A percentile compares a stretch with the other conserved stretches of the same genome.
Conservation (phyloP, 2,113 vertebrate species). For the Lepisosteus osseus region DNA sequence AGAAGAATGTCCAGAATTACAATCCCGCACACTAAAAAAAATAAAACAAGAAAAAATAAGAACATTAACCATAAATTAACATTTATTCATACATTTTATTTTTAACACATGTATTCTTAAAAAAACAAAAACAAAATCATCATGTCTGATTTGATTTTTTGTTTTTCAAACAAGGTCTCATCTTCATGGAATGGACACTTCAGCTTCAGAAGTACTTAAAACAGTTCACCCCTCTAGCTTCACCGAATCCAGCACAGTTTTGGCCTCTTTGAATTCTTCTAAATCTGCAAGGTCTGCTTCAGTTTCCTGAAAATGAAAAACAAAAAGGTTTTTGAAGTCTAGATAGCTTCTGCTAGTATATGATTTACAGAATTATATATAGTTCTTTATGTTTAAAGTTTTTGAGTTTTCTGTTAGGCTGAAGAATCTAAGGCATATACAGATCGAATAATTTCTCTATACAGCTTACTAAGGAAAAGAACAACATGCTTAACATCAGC, state of each 20-base stretch:
- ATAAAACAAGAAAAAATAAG: background rate
- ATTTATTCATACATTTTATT: background rate
- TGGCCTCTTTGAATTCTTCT: conserved; percentile 87
- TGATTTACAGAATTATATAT: too few relatives aligned
- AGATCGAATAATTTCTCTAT: too few relatives aligned
- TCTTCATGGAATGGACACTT: conserved; percentile 70
- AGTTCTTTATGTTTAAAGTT: too few relatives aligned
- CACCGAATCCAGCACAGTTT: conserved; percentile 79
- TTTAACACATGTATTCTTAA: background rate
- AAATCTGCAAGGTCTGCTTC: conserved; percentile 84
- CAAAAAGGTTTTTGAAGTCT: background rate
- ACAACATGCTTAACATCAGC: too few relatives aligned
- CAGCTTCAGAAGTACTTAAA: conserved; percentile 50
- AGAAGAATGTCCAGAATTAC: too few relatives aligned
- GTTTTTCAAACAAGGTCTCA: conserved; percentile 49
- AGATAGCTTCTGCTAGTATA: too few relatives aligned
- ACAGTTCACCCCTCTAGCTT: conserved; percentile 81
- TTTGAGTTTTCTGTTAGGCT: too few relatives aligned
- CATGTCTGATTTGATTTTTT: conserved; percentile 24
- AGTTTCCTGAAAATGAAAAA: conserved; percentile 73
- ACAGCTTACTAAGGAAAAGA: too few relatives aligned
- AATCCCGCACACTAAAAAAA: too few relatives aligned
- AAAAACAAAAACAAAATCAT: conserved; percentile 2
- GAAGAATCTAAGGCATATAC: too few relatives aligned
- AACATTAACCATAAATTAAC: too few relatives aligned